Evolutionary conservation across 2,113 vertebrate species (phyloP).

Genomic region (Kryptolebias marmoratus): DNA sequence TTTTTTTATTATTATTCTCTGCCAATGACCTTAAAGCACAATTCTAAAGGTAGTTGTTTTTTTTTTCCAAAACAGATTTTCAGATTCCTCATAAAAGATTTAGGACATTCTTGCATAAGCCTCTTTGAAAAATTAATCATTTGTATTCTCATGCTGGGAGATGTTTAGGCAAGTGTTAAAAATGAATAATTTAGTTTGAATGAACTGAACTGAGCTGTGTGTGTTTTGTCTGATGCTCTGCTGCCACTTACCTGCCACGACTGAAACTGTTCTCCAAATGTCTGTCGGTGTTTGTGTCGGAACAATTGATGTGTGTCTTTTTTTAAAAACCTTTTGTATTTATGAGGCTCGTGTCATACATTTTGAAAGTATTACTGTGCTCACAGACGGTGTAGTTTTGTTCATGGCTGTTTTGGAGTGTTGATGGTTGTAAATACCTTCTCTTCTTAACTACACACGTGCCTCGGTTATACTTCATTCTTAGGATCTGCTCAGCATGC

Average conservation of each 20-base stretch:
- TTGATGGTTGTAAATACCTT: conserved; percentile 57
- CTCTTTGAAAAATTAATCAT: neutral
- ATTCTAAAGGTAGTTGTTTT: too few species aligned
- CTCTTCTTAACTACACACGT: conserved; percentile 51
- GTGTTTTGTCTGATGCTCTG: conserved; percentile 45
- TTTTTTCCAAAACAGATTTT: neutral
- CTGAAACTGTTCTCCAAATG: neutral
- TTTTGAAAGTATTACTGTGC: conserved; percentile 53
- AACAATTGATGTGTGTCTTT: conserved; percentile 36
- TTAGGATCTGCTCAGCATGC: conserved; percentile 34
- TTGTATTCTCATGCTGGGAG: conserved; percentile 10
- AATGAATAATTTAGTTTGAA: conserved; percentile 25
- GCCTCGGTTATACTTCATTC: conserved; percentile 63
- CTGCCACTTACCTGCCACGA: conserved; percentile 56
- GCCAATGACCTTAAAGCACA: too few species aligned
- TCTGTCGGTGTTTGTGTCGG: conserved; percentile 3
- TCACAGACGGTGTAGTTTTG: conserved; percentile 52
- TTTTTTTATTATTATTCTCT: too few species aligned
- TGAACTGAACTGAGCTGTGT: conserved; percentile 26
- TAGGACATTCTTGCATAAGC: neutral
- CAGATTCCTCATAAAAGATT: conserved; percentile 7
- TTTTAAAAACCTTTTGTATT: conserved; percentile 40
- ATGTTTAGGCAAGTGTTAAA: conserved; percentile 18
- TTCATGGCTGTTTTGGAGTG: conserved; percentile 35
- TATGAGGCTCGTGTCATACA: conserved; percentile 41